Evolutionary conservation across 2,888 invertebrate genomes (phyloP).

Genomic region (Lithophane semibrunnea): DNA sequence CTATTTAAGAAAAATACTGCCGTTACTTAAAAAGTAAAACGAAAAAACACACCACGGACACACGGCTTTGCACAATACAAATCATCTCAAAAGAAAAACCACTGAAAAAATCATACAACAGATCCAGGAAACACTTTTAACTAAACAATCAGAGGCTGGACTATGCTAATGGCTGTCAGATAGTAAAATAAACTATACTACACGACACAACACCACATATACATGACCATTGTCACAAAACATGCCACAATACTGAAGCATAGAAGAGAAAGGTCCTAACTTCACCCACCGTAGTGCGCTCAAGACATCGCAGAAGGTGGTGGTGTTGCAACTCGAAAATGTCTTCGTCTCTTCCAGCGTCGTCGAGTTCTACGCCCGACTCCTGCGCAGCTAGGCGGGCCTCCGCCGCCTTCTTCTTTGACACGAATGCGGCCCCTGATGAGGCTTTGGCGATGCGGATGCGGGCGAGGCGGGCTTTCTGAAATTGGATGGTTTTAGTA

Average conservation of each 20-base stretch:
- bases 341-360: constrained; percentile 97
- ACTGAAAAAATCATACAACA: constrained; percentile 54
- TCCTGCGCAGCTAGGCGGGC: constrained; percentile 98
- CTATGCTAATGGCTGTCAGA: constrained; percentile 51
- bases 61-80: constrained; percentile 40
- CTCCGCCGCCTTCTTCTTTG: constrained; percentile 99
- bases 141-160: constrained; percentile 57
- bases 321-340: constrained; percentile 99
- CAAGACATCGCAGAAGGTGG: constrained; percentile 98
- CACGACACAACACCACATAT: constrained; percentile 56
- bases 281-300: constrained; percentile 96
- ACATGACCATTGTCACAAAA: constrained; percentile 61
- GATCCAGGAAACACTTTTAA: constrained; percentile 31
- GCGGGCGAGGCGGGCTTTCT: constrained; percentile 99
- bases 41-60: constrained; percentile 41
- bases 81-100: constrained; percentile 38
- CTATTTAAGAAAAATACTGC: neutral
- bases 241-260: constrained; percentile 58
- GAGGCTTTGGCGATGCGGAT: constrained; percentile 99
- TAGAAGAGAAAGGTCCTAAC: constrained; percentile 43
- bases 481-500: constrained; percentile 80
- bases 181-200: constrained; percentile 46
- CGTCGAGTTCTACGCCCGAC: constrained; percentile 97
- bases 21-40: constrained; percentile 30
- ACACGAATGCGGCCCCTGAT: constrained; percentile 99